Base-by-base conservation (phyloP, 2,888 invertebrate species). In the Phasia obesa region DNA sequence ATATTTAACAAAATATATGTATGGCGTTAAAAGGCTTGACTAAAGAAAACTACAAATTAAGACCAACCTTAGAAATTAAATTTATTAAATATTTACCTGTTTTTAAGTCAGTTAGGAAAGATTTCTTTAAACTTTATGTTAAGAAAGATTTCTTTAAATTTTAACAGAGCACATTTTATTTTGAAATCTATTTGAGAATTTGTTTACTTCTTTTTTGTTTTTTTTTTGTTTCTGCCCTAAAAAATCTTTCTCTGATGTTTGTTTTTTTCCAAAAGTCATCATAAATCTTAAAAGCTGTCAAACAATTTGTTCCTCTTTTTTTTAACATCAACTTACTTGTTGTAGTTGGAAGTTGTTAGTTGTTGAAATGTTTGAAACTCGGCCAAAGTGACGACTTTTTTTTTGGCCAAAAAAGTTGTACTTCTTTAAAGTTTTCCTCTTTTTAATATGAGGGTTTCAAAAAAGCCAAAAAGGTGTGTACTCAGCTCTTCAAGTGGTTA, bases 261-360 rank as follows among this genome's bases (percentile, higher is more conserved):
- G 17, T 13, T 44, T 76, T 35, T 64, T 57, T 23, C 42, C 9
- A 11, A 35, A 35, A 42, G 44, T 19, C 25, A 51, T 19, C 38
- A 73, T 79, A 65, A 73, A 79, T 79, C 59, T 73, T 79, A 53
- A 42, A 53, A 73, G 59, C 65, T 79, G 71, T 51, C 78, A 79
- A 73, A 65, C 38, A 78, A 65, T 65, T 65, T 79, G 57, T 57
- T 64, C 27, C 25, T 25, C 38, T 59, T 71, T 42, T 31, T 1
- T 42, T 31, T 1, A 60, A 67, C 67, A 65, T 65, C 49, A 38
- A 71, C 62, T 42, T 44, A 60, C 76, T 67, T 59, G 67, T 76
- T 76, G 51, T n/a, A 51, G 49, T 60, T 59, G 59, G 5, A 53
- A 23, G 49, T 51, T 71, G 57, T 59, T 57, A 23, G 49, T 51